These are phyloP conservation scores for Acridotheres tristis DNA, from an alignment of 2,797 vertebrate genomes.

Conservation along the genomic window DNA sequence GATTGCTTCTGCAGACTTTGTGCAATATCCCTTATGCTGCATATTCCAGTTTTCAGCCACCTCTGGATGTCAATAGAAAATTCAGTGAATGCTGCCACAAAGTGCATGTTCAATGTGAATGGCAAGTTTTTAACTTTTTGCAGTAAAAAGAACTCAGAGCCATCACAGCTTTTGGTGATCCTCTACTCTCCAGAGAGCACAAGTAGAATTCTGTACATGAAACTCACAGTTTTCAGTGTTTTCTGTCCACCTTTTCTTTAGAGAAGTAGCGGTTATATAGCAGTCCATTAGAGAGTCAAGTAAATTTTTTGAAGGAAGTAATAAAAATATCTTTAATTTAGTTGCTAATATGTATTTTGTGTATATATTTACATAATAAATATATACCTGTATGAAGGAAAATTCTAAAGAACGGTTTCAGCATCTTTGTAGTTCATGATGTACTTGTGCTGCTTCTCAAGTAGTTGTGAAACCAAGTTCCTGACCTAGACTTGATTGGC, in stretches of 20 bases:
- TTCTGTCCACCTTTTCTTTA: background rate
- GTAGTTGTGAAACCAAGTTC: background rate
- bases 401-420: background rate
- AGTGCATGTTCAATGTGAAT: background rate
- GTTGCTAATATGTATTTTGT: background rate
- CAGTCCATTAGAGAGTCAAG: background rate
- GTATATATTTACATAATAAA: background rate
- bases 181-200: background rate
- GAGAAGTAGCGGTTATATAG: background rate
- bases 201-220: background rate
- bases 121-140: background rate
- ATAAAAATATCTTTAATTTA: background rate
- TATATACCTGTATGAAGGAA: background rate
- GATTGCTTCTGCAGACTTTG: background rate
- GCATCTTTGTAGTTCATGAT: background rate
- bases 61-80: background rate
- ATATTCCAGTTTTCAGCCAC: background rate
- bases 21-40: background rate
- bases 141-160: background rate
- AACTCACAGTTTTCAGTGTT: background rate
- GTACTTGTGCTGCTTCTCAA: background rate
- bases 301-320: background rate
- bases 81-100: background rate
- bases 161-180: background rate
- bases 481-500: background rate